Percentiles rank a stretch among this genome's conserved stretches.
Conservation (phyloP, 1,140 invertebrate species). For the Bathynomus jamesi region DNA sequence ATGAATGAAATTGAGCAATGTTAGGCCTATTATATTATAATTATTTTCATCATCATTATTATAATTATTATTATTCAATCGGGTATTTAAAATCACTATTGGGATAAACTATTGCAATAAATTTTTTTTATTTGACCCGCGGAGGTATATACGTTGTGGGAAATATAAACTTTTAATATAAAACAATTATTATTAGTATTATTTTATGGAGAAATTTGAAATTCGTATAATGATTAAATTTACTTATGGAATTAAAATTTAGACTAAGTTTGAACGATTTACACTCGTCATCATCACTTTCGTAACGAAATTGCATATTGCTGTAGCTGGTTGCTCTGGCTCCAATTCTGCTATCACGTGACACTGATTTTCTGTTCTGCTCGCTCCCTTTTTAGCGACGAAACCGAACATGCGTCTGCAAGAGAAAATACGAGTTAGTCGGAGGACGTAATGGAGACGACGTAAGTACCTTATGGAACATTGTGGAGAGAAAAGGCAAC, state of each 20-base stretch:
- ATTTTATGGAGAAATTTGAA: neutral
- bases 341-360: conserved; percentile 94
- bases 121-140: neutral
- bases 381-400: conserved; percentile 74
- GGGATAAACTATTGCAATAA: neutral
- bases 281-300: conserved; percentile 61
- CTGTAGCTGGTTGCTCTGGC: conserved; percentile 85
- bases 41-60: neutral
- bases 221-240: neutral
- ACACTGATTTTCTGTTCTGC: conserved; percentile 83
- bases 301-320: conserved; percentile 92
- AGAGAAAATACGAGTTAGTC: conserved; percentile 36
- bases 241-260: neutral
- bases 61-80: neutral
- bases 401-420: conserved; percentile 83
- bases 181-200: neutral
- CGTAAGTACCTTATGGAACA: too few species aligned
- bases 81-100: too few species aligned
- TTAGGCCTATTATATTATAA: neutral
- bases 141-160: neutral
- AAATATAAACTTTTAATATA: neutral
- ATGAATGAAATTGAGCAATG: neutral
- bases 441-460: conserved; percentile 15
- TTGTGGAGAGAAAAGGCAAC: too few species aligned
- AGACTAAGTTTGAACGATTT: conserved; percentile 34